These are phyloP conservation scores for Frieseomelitta varia DNA, from an alignment of 1,140 invertebrate genomes.

Conservation along the genomic window DNA sequence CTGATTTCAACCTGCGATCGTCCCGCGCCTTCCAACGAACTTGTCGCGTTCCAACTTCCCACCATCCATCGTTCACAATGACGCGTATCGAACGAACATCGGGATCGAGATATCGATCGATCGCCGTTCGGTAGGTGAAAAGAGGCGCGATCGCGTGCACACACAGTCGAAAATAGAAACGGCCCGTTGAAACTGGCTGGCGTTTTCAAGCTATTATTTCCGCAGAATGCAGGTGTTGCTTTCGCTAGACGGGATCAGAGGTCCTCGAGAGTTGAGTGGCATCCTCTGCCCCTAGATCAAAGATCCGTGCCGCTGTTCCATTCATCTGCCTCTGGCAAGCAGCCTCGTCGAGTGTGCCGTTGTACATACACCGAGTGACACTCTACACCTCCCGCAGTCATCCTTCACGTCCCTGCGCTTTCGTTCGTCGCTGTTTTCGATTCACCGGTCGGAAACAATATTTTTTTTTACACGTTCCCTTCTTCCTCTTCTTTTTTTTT, in stretches of 20 bases:
- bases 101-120: conserved; percentile 12
- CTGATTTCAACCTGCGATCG: not conserved
- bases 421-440: not conserved
- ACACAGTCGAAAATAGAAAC: conserved; percentile 55
- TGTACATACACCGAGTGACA: conserved; percentile 49
- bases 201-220: conserved; percentile 53
- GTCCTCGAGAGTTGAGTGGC: conserved; percentile 53
- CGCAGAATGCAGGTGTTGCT: conserved; percentile 61
- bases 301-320: conserved; percentile 56
- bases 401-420: too few relatives aligned
- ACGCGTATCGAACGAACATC: not conserved
- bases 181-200: not conserved
- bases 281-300: conserved; percentile 61
- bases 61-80: not conserved
- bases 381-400: not conserved
- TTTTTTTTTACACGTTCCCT: too few relatives aligned
- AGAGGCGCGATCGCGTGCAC: conserved; percentile 33
- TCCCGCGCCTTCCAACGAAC: not conserved
- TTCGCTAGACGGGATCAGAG: conserved; percentile 41
- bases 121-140: not conserved
- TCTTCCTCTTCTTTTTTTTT: too few relatives aligned
- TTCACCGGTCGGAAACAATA: not conserved
- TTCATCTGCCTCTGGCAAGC: conserved; percentile 42
- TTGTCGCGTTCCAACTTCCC: too few relatives aligned
- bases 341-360: conserved; percentile 24